Evolutionary conservation across 2,888 invertebrate genomes (phyloP).

Genomic region (Epirrita christyi): DNA sequence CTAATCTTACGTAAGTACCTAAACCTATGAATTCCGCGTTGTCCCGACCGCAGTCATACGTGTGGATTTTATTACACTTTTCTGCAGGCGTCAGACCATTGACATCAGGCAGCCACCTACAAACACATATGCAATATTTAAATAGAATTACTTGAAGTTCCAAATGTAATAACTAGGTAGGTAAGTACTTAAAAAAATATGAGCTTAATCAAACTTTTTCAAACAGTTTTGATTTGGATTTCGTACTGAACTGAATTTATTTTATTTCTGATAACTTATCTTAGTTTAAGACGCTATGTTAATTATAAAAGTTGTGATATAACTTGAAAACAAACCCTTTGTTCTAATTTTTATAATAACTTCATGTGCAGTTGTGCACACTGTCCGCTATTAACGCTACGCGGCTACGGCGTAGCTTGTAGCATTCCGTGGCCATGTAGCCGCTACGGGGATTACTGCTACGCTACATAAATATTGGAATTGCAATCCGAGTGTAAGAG

Average conservation of each 20-base stretch:
- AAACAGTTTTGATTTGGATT: too few species aligned
- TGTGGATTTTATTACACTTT: too few species aligned
- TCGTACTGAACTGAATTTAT: too few species aligned
- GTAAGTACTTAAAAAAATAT: too few species aligned
- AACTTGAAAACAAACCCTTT: conserved; percentile 9
- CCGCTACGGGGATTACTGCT: conserved; percentile 36
- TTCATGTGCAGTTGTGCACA: neutral
- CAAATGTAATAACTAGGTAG: too few species aligned
- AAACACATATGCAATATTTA: neutral
- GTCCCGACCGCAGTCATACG: conserved; percentile 3
- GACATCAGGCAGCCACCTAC: neutral
- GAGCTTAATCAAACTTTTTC: too few species aligned
- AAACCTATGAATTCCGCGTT: neutral
- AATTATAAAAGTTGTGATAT: conserved; percentile 7
- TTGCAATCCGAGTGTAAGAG: conserved; percentile 38
- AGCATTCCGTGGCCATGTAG: conserved; percentile 11
- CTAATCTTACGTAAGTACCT: neutral
- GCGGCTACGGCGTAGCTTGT: conserved; percentile 31
- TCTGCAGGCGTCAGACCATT: neutral
- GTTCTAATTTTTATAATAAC: conserved; percentile 12
- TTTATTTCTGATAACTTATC: too few species aligned
- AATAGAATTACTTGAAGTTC: neutral
- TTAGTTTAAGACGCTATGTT: neutral
- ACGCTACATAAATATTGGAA: conserved; percentile 32
- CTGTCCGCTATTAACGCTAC: conserved; percentile 21